Base-by-base conservation (phyloP, 2,888 invertebrate species). In the Lepetodrilus schrolli region DNA sequence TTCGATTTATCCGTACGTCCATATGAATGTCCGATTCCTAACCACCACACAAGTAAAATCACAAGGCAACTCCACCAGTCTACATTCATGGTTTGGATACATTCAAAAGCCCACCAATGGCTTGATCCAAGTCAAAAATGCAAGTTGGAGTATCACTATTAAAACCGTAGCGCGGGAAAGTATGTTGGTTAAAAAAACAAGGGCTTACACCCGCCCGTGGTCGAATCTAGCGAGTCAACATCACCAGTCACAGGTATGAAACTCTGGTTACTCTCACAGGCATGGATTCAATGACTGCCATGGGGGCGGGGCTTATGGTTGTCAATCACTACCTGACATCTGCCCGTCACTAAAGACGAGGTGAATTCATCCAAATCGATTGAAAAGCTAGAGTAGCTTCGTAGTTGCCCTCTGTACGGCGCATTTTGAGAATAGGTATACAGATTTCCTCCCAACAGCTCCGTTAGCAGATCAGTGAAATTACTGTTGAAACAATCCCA, bases 61-160 rank as follows among this genome's bases (percentile, higher is more conserved):
- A 58, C 30, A 23, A 58, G 58, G 34, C 34, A 58, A 34, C 58
- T 30, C 58, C 58, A 26, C 58, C 26, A 58, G 30, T 58, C 58
- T 58, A 58, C 30, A 58, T 58, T 58, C 58, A 58, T 58, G 58
- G 58, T 58, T 58, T 30, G 58, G 58, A 58, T 58, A 58, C 58
- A 58, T 58, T 58, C 58, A 58, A 23, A 58, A 30, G 58, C 58
- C 58, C 58, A 58, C 26, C 58, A 58, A 58, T 58, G 58, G 58
- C 58, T 58, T 34, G 58, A 30, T 58, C 58, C 58, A 23, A 58
- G 58, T 58, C 58, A 58, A 58, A 58, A 58, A 26, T 58, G 26
- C 26, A 58, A 58, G 58, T 58, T 58, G 13, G 26, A 58, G 58
- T 17, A 30, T 26, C 58, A 30, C 23, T 58, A 23, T 58, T 23